Conservation (phyloP, 1,140 invertebrate genomes). For the Meteorus sp. region DNA sequence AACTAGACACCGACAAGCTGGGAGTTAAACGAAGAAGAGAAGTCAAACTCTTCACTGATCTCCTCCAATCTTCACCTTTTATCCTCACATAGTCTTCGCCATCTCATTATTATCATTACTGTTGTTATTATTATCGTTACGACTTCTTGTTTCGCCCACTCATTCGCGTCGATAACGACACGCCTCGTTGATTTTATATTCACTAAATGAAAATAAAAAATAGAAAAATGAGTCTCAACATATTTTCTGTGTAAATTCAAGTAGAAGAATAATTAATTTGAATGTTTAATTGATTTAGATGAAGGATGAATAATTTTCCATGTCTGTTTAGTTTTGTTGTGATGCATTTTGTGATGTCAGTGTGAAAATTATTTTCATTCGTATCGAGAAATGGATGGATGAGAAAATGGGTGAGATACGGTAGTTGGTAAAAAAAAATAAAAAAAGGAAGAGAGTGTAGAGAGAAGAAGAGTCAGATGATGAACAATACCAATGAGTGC, state of each 20-base stretch:
- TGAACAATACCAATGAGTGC: not conserved
- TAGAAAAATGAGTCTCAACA: too few species aligned
- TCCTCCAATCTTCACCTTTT: not conserved
- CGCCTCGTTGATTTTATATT: slow-evolving; percentile 18
- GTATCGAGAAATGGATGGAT: not conserved
- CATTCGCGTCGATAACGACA: slow-evolving; percentile 12
- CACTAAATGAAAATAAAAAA: too few species aligned
- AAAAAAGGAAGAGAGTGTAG: not conserved
- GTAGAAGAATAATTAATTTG: too few species aligned
- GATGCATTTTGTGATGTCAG: too few species aligned
- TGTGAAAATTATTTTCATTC: too few species aligned
- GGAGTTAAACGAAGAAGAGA: too few species aligned
- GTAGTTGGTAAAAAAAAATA: not conserved
- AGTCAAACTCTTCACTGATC: slow-evolving; percentile 2
- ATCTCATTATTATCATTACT: slow-evolving; percentile 4
- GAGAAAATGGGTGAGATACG: not conserved
- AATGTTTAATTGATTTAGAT: too few species aligned
- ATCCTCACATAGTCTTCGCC: slow-evolving; percentile 4
- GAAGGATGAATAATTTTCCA: too few species aligned
- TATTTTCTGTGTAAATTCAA: too few species aligned
- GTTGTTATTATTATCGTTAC: slow-evolving; percentile 5
- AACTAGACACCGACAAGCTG: slow-evolving; percentile 32
- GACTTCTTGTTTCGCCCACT: slow-evolving; percentile 17
- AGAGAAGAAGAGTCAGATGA: not conserved
- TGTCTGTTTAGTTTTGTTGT: too few species aligned